phyloP scores from a whole-genome alignment of 2,797 vertebrate species.

The Mus minutoides region DNA sequence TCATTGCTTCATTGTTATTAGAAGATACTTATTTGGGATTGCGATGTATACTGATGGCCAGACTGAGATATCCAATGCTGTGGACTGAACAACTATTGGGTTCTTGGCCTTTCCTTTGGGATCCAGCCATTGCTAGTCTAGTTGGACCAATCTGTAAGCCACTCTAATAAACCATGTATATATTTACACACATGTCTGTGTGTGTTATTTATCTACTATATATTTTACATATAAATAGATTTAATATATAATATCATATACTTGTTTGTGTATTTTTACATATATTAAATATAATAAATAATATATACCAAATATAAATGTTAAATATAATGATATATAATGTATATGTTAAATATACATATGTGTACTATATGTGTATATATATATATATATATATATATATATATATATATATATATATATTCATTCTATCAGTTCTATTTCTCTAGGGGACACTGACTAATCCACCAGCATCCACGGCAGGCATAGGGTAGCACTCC shows the following conservation, averaged over 20 bases:
- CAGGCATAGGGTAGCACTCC: not conserved
- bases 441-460: not conserved
- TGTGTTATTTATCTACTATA: not conserved
- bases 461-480: not conserved
- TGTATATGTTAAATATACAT: too few species aligned
- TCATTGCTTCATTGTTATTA: not conserved
- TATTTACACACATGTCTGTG: not conserved
- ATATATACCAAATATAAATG: not conserved
- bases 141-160: too few species aligned
- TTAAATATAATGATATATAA: not conserved
- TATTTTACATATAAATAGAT: not conserved
- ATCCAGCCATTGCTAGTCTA: not conserved
- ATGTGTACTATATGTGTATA: too few species aligned
- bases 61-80: not conserved
- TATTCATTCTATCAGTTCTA: not conserved
- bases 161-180: too few species aligned
- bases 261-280: not conserved
- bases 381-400: too few species aligned
- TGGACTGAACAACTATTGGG: not conserved
- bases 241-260: not conserved
- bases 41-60: not conserved
- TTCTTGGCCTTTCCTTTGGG: not conserved
- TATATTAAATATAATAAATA: too few species aligned
- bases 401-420: fast-evolving
- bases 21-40: not conserved